Base-by-base conservation (phyloP, 2,888 invertebrate genomes). In the Andrena dorsata region DNA sequence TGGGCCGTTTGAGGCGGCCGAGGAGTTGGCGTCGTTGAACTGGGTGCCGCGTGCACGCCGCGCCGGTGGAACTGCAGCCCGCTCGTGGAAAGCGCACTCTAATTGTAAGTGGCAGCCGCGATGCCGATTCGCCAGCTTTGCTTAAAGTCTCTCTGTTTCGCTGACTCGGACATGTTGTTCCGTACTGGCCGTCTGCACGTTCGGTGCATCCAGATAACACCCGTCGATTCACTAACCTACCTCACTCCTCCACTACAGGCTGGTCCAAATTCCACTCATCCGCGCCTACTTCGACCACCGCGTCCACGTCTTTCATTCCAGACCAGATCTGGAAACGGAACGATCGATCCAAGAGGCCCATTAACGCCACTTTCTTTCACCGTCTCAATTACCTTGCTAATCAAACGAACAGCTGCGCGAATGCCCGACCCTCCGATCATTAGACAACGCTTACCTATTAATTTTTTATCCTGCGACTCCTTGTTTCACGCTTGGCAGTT, bases 201-300 rank as follows among this genome's bases (percentile, higher is more conserved):
- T 85, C 88, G 80, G 92, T 91, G 90, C 90, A 92, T 91, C 87
- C 89, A 91, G 92, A 92, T 92, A 92, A 92, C 91, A 87, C 83
- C 89, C 87, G 89, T 86, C 90, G 90, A 92, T 92, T 92, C 92
- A 90, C 92, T 93, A 92, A 92, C 93, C 92, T 93, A 91, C 92
- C 93, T 91, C 91, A 91, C 91, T 85, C 86, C 87, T 72, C 80
- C 84, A 82, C 82, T 91, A 91, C 90, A 90, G 89, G 89, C 65
- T 73, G 86, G 76, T 90, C 82, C 90, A 91, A 92, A 91, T 86
- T 86, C 71, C 10, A 1, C 23, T 28, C 10, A 13, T 26, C 7
- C 10, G 20, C 16, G 5, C n/a, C 56, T 30, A 53, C 23, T 51
- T 26, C 65, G 60, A n/a, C n/a, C 32, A 30, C 13, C 20, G 7